A percentile compares a stretch with the other conserved stretches of the same genome.
These are phyloP conservation scores for Andrena fulva DNA, from an alignment of 2,888 invertebrate genomes.

Conservation along the genomic window DNA sequence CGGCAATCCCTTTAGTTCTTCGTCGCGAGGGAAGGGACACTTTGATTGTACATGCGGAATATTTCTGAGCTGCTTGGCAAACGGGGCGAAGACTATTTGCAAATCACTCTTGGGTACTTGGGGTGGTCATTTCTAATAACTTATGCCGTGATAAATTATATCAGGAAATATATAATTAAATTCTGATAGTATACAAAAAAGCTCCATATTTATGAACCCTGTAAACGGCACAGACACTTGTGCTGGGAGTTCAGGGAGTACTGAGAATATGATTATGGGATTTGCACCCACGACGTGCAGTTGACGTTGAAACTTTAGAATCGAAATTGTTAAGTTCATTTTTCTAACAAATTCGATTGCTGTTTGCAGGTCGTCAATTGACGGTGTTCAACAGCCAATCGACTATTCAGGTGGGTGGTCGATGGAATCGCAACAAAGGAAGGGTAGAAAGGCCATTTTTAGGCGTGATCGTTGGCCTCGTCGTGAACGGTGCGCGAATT, in stretches of 20 bases:
- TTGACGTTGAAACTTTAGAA: neutral
- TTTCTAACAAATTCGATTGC: neutral
- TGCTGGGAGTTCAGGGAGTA: too few species aligned
- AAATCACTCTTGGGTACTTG: neutral
- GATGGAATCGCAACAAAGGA: conserved; percentile 89
- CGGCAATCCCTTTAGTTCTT: conserved; percentile 17
- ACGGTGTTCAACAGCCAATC: conserved; percentile 97
- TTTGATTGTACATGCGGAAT: neutral
- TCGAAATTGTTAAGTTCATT: too few species aligned
- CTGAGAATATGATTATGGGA: too few species aligned
- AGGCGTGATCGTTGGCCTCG: conserved; percentile 95
- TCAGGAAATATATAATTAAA: neutral
- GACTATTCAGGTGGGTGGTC: conserved; percentile 94
- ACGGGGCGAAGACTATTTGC: neutral
- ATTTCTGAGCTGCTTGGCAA: too few species aligned
- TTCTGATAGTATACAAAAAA: neutral
- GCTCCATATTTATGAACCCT: too few species aligned
- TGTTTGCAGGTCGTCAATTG: conserved; percentile 86
- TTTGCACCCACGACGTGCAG: too few species aligned
- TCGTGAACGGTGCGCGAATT: conserved; percentile 93
- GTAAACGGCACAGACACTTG: too few species aligned
- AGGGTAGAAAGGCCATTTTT: conserved; percentile 92
- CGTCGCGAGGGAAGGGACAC: too few species aligned
- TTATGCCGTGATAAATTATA: too few species aligned
- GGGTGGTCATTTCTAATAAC: neutral